phyloP scores from a whole-genome alignment of 2,888 invertebrate genomes.

The Ochropleura plecta region DNA sequence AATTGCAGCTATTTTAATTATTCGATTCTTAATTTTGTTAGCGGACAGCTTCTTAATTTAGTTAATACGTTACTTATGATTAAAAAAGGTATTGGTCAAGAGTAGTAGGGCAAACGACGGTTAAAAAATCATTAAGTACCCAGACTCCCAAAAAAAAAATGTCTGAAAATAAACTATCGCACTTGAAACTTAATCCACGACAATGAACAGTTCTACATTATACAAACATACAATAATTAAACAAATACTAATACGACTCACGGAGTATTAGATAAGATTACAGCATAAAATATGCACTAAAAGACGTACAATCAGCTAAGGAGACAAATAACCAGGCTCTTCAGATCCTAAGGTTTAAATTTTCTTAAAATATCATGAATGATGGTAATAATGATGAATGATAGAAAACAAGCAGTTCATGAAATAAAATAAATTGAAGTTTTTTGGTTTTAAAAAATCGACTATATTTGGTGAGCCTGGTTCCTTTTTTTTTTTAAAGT shows the following conservation, averaged over 20 bases:
- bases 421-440: too few relatives aligned
- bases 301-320: not conserved
- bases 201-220: not conserved
- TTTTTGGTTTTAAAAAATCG: too few relatives aligned
- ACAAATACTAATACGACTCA: not conserved
- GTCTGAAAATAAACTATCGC: not conserved
- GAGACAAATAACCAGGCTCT: too few relatives aligned
- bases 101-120: not conserved
- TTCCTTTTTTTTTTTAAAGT: too few relatives aligned
- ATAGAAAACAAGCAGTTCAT: too few relatives aligned
- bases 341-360: too few relatives aligned
- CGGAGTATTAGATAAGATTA: slow-evolving; percentile 8
- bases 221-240: not conserved
- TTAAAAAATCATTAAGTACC: not conserved
- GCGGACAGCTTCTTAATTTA: too few relatives aligned
- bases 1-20: not conserved
- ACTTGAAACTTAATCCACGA: not conserved
- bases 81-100: not conserved
- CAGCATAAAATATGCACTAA: not conserved
- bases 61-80: not conserved
- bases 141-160: not conserved
- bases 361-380: too few relatives aligned
- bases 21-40: not conserved
- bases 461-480: too few relatives aligned
- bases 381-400: too few relatives aligned